phyloP scores from a whole-genome alignment of 1,140 invertebrate species.

The Bombus affinis region DNA sequence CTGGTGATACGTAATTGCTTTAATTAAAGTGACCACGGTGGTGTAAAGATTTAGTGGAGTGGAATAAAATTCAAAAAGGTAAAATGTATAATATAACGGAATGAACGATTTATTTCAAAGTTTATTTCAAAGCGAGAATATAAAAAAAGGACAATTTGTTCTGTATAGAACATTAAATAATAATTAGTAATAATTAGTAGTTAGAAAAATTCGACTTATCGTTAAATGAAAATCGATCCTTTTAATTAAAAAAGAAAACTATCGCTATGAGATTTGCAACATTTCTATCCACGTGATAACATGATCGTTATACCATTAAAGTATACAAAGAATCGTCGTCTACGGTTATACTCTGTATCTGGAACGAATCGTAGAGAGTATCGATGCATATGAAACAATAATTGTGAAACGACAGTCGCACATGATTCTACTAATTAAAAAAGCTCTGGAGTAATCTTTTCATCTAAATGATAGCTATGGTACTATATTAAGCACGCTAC shows the following conservation, averaged over 20 bases:
- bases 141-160: neutral
- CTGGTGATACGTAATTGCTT: neutral
- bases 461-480: conserved; percentile 62
- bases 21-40: neutral
- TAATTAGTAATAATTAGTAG: neutral
- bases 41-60: neutral
- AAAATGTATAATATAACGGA: neutral
- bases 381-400: conserved; percentile 25
- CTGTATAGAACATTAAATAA: neutral
- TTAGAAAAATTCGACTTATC: no score
- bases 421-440: conserved; percentile 57
- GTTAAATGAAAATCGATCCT: neutral
- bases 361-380: neutral
- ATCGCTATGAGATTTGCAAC: no score
- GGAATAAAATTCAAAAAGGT: neutral
- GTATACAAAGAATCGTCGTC: neutral
- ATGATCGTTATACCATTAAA: neutral
- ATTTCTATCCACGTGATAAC: no score
- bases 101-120: neutral
- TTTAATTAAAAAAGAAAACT: neutral
- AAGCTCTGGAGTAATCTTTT: conserved; percentile 62
- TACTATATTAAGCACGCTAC: conserved; percentile 52
- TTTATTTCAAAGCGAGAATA: neutral
- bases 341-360: neutral
- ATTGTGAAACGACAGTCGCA: neutral